These are phyloP conservation scores for Perca flavescens DNA, from an alignment of 2,113 vertebrate species.

Conservation along the genomic window DNA sequence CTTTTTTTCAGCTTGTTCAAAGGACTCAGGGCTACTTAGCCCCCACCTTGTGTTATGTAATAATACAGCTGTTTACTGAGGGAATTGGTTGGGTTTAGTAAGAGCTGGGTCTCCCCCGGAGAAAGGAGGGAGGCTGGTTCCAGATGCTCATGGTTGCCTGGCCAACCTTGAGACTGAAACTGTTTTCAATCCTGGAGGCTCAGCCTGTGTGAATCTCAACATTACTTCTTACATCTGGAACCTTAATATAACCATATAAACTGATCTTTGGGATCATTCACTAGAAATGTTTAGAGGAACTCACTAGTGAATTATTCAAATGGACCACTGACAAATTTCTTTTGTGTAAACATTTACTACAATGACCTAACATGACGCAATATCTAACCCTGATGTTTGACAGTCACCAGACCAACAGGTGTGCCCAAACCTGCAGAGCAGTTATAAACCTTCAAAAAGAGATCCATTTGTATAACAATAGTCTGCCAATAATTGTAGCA, in stretches of 20 bases:
- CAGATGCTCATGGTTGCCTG: conserved; percentile 54
- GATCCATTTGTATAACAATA: neutral
- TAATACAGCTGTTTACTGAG: conserved; percentile 68
- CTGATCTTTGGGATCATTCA: neutral
- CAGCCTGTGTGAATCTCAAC: neutral
- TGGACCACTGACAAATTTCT: neutral
- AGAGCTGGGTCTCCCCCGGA: conserved; percentile 35
- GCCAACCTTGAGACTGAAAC: conserved; percentile 19
- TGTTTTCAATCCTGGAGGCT: conserved; percentile 8
- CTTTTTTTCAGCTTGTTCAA: conserved; percentile 35
- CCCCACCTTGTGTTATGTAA: conserved; percentile 49
- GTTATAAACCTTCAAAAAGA: neutral
- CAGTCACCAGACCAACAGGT: neutral
- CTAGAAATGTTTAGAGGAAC: neutral
- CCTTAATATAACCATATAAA: neutral
- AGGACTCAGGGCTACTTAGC: conserved; percentile 43
- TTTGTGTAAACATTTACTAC: neutral
- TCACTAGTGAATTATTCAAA: neutral
- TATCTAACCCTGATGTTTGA: neutral
- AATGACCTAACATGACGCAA: neutral
- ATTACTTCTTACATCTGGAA: neutral
- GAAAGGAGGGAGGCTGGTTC: conserved; percentile 47
- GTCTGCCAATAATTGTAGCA: neutral
- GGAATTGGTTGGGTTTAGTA: conserved; percentile 35
- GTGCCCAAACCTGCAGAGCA: neutral